Percentiles rank a stretch among this genome's conserved stretches.
Evolutionary conservation across 1,140 invertebrate species (phyloP).

Genomic region (Galleria mellonella): DNA sequence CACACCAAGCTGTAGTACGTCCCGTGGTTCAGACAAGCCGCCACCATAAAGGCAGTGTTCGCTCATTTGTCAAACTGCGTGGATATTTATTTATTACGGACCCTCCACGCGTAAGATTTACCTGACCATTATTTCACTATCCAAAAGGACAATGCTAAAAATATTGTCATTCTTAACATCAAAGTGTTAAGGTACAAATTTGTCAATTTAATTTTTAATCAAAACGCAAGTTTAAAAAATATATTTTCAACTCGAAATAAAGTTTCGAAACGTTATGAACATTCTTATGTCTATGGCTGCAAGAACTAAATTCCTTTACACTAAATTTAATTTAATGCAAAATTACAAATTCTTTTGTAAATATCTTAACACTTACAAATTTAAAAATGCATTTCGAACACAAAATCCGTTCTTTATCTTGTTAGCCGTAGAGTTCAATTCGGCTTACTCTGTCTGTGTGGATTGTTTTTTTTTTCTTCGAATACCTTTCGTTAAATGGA

Average conservation of each 20-base stretch:
- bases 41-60: conserved; percentile 49
- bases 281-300: conserved; percentile 4
- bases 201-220: too few relatives aligned
- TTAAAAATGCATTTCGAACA: too few relatives aligned
- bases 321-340: neutral
- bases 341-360: neutral
- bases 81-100: conserved; percentile 66
- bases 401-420: too few relatives aligned
- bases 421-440: too few relatives aligned
- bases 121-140: conserved; percentile 24
- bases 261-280: neutral
- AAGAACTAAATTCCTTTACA: conserved; percentile 10
- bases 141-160: neutral
- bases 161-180: neutral
- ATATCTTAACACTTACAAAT: neutral
- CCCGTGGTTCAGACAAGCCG: conserved; percentile 30
- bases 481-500: conserved; percentile 26
- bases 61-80: conserved; percentile 61
- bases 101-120: conserved; percentile 55
- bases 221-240: too few relatives aligned
- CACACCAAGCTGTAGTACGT: neutral
- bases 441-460: too few relatives aligned
- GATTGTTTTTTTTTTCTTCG: neutral
- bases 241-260: too few relatives aligned
- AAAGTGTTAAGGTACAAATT: neutral